Conservation (phyloP, 1,140 invertebrate species). For the Scaptomyza montana region DNA sequence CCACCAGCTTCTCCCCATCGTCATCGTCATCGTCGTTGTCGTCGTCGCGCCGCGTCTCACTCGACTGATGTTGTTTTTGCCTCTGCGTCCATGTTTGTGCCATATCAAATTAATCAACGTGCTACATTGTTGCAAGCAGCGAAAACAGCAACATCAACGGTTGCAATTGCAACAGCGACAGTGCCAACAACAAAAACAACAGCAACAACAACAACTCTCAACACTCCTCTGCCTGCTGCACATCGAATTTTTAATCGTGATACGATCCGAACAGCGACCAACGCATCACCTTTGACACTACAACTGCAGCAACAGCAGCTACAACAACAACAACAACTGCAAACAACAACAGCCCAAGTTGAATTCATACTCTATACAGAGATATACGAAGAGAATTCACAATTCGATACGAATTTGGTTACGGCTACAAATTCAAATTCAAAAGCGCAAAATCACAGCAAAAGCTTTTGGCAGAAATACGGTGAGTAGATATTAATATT, state of each 20-base stretch:
- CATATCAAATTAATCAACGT: constrained; percentile 82
- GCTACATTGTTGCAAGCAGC: constrained; percentile 80
- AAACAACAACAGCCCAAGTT: constrained; percentile 46
- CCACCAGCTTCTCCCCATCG: constrained; percentile 7
- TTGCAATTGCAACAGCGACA: constrained; percentile 56
- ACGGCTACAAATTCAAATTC: constrained; percentile 19
- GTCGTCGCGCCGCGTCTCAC: constrained; percentile 26
- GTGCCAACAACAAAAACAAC: constrained; percentile 47
- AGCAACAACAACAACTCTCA: constrained; percentile 15
- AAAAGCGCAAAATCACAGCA: constrained; percentile 13
- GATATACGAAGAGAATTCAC: constrained; percentile 63
- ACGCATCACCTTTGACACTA: constrained; percentile 72
- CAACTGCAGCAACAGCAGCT: constrained; percentile 28
- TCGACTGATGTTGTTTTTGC: constrained; percentile 2
- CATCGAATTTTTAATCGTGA: constrained; percentile 79
- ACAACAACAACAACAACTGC: constrained; percentile 33
- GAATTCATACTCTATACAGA: constrained; percentile 72
- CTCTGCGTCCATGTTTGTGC: constrained; percentile 73
- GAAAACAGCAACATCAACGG: constrained; percentile 23
- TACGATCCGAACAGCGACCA: constrained; percentile 66
- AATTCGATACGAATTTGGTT: constrained; percentile 29
- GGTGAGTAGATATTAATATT: constrained; percentile 70
- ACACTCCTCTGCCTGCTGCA: constrained; percentile 40
- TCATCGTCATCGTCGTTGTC: constrained; percentile 45
- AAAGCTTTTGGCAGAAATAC: constrained; percentile 78